These are phyloP conservation scores for Parus major DNA, from an alignment of 2,113 vertebrate genomes.

Conservation along the genomic window DNA sequence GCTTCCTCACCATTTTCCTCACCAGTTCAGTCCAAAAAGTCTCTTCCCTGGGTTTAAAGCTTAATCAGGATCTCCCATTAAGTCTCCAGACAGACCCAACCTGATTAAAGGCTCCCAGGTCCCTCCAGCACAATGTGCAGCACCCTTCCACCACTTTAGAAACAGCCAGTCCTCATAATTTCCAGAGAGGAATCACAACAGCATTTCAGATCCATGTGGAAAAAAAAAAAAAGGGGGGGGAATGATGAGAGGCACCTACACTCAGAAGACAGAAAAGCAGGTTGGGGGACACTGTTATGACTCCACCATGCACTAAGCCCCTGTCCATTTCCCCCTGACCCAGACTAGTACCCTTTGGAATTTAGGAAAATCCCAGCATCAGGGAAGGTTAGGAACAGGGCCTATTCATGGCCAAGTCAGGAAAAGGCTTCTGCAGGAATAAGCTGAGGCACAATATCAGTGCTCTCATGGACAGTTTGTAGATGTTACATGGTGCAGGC, in stretches of 20 bases:
- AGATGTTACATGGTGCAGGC: rapidly evolving
- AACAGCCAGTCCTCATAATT: rapidly evolving
- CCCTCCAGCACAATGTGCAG: not conserved
- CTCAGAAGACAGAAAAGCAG: not conserved
- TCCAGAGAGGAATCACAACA: not conserved
- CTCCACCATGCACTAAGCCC: not conserved
- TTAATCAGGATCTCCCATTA: not conserved
- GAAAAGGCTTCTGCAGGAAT: not conserved
- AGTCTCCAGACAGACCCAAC: rapidly evolving
- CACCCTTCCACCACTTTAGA: not conserved
- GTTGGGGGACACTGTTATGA: not conserved
- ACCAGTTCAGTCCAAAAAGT: not conserved
- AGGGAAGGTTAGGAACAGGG: not conserved
- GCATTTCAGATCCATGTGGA: not conserved
- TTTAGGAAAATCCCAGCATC: not conserved
- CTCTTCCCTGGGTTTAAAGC: not conserved
- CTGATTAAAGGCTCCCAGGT: not conserved
- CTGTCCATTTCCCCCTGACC: rapidly evolving
- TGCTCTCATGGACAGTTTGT: rapidly evolving
- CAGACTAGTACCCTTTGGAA: not conserved
- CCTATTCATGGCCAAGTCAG: not conserved
- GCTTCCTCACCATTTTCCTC: not conserved
- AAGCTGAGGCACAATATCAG: not conserved
- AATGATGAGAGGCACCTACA: not conserved
- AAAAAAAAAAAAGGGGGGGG: not conserved